Base-by-base conservation (phyloP, 2,888 invertebrate genomes). In the Bruchidius siliquastri region DNA sequence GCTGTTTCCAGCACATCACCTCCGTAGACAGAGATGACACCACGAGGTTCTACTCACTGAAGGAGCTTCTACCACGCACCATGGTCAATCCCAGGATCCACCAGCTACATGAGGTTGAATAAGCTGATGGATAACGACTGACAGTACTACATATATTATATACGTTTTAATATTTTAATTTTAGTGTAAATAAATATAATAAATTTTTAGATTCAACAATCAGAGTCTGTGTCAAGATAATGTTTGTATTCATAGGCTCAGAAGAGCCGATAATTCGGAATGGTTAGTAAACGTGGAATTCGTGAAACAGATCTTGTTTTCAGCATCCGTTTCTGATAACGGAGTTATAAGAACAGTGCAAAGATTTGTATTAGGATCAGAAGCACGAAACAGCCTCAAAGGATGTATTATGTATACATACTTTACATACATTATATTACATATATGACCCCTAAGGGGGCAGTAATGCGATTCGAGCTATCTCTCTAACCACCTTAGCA, bases 1-100 rank as follows among this genome's bases (percentile, higher is more conserved):
- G 94, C 84, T 94, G 94, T 83, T 95, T 95, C 85, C 92, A 93
- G 80, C 95, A 95, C 85, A 91, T 95, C 77, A 94, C 94, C 72
- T 93, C 92, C 80, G 91, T 95, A 69, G 93, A 93, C 76, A 88
- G 90, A 67, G 90, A 90, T 73, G 93, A 93, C 81, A 88, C 90
- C 76, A 88, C 89, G 72, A 88, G 91, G 76, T 92, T 91, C 80
- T 91, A 90, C 83, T 92, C 92, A 68, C 88, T 93, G 80, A 91
- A 92, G 83, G 91, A 92, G 22, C 88, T 91, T 80, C 89, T 92
- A 32, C 88, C 89, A 20, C 74, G 76, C 20, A 73, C 70, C 26
- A 49, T 74, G 70, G 74, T 76, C n/a, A 76, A 74, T 72, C 70
- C 79, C 67, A 75, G 78, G 73, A 75, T 80, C 72, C 76, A 77